phyloP scores from a whole-genome alignment of 1,140 invertebrate genomes.

The Zaprionus ornatus region DNA sequence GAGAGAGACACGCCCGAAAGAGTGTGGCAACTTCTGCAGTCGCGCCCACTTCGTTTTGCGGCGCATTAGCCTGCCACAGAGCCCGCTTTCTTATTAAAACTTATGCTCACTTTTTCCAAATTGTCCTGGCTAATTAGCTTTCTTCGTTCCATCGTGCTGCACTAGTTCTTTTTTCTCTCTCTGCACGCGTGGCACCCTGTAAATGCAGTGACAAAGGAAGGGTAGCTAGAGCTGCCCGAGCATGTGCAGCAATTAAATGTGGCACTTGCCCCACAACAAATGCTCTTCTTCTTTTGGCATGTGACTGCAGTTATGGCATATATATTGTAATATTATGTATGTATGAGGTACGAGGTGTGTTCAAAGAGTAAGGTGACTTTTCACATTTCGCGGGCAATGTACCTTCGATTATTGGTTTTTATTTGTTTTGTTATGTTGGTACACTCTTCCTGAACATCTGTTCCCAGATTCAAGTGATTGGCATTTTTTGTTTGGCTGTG shows the following conservation, averaged over 20 bases:
- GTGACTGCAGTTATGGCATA: too few species aligned
- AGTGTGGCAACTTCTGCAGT: constrained; percentile 51
- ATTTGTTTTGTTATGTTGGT: too few species aligned
- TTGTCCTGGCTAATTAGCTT: constrained; percentile 71
- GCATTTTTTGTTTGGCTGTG: too few species aligned
- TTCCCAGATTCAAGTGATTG: too few species aligned
- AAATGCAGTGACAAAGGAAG: neutral
- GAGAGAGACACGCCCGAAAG: constrained; percentile 15
- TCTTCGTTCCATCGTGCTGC: constrained; percentile 23
- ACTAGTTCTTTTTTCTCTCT: neutral
- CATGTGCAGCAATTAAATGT: neutral
- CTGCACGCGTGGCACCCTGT: constrained; percentile 8
- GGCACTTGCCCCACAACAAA: too few species aligned
- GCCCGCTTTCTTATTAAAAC: constrained; percentile 53
- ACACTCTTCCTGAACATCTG: too few species aligned
- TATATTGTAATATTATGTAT: too few species aligned
- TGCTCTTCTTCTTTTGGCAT: neutral
- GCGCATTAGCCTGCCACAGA: constrained; percentile 32
- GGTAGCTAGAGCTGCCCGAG: neutral
- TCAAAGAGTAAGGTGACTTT: too few species aligned
- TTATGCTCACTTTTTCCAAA: constrained; percentile 66
- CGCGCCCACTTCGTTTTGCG: constrained; percentile 19
- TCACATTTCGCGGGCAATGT: too few species aligned
- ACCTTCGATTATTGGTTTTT: too few species aligned
- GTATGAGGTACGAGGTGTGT: too few species aligned